Evolutionary conservation across 2,797 vertebrate genomes (phyloP), one percentile per base, ranked within the genome.

Genomic region (Microctenopoma lineatum): DNA sequence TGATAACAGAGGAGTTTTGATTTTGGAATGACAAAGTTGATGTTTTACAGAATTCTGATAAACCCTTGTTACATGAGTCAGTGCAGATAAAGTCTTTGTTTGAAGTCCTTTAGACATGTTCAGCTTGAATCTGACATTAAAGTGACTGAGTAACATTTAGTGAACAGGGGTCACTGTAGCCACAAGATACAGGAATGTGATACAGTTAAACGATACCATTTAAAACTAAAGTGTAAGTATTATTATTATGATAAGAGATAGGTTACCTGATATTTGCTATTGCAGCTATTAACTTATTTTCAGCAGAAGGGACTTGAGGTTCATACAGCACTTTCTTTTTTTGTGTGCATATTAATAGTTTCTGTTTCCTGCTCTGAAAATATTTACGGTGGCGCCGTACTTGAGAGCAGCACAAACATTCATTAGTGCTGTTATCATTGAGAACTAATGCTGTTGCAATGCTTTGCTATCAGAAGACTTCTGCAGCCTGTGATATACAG

Each of bases 361-460:
- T 66, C 2, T 61, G 29, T 45, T 25, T 45, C n/a, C 21, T 46
- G 27, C 32, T 61, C n/a, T 50, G 34, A 32, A 47, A 62, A 18
- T 66, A 59, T 78, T 69, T 51, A 18, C 47, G 34, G 18, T 15
- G 9, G 9, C 29, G 42, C 14, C 7, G 4, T 39, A 39, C 58
- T 64, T 64, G 16, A 67, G 34, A 68, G 44, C n/a, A 64, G 66
- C 1, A 67, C 58, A 67, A 70, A 66, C 55, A 66, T 58, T 56
- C 16, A 59, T 54, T 38, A 56, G 46, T 46, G 56, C 51, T 26
- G 34, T 65, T 66, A 66, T 71, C 36, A 72, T 9, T 47, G 65
- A 61, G 27, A 55, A 57, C 39, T 50, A 1, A 21, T 1, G 21
- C 63, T 71, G 13, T 44, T 29, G 50, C 57, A 52, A 55, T 36